A percentile compares a stretch with the other conserved stretches of the same genome.
Conservation (phyloP, 1,140 invertebrate genomes). For the Drosophila biarmipes region DNA sequence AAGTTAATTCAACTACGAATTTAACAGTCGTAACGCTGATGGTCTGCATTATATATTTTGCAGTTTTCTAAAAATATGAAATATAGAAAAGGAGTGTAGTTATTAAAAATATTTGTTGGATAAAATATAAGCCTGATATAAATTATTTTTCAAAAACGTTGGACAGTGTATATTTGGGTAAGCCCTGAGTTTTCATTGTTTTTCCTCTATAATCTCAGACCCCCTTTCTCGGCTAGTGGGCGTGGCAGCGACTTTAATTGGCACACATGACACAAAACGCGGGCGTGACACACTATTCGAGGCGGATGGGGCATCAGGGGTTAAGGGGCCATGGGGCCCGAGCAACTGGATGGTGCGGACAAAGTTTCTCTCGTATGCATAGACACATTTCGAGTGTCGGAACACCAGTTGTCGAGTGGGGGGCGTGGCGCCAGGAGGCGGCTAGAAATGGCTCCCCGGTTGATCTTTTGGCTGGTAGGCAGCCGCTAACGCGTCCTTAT, state of each 20-base stretch:
- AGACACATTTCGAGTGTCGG: slow-evolving; percentile 59
- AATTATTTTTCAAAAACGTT: background rate
- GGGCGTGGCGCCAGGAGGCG: slow-evolving; percentile 8
- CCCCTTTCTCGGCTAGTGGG: slow-evolving; percentile 18
- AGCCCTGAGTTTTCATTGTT: too few species aligned
- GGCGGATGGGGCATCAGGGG: slow-evolving; percentile 1
- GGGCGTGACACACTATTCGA: slow-evolving; percentile 61
- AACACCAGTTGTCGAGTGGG: background rate
- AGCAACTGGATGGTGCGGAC: slow-evolving; percentile 18
- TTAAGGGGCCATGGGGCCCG: background rate
- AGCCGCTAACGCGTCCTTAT: slow-evolving; percentile 62
- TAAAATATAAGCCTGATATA: too few species aligned
- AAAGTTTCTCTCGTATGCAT: slow-evolving; percentile 70
- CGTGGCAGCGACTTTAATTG: slow-evolving; percentile 70
- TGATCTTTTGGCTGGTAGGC: slow-evolving; percentile 75
- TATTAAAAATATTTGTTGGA: too few species aligned
- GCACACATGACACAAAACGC: slow-evolving; percentile 67
- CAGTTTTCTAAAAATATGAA: too few species aligned
- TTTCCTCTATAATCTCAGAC: background rate
- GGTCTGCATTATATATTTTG: too few species aligned
- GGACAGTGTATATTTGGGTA: background rate
- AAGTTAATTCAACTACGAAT: too few species aligned
- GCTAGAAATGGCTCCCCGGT: slow-evolving; percentile 67
- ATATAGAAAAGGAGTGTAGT: too few species aligned
- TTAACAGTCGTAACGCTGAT: too few species aligned